These are phyloP conservation scores for Brachionus plicatilis DNA, from an alignment of 1,140 invertebrate genomes.

Conservation along the genomic window DNA sequence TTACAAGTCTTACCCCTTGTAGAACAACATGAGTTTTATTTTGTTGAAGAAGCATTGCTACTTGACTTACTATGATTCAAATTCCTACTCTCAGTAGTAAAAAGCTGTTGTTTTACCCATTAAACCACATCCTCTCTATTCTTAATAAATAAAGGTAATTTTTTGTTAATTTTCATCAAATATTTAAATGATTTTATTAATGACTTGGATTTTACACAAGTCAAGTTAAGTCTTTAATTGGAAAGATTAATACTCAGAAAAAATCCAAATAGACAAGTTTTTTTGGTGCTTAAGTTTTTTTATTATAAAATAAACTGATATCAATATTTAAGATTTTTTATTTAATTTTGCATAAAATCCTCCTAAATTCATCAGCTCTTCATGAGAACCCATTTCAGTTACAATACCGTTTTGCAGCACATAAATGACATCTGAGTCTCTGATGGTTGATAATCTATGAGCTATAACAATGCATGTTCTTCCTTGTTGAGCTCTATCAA, in stretches of 20 bases:
- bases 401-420: slow-evolving; percentile 19
- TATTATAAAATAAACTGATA: not conserved
- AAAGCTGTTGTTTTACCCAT: no score
- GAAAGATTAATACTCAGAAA: no score
- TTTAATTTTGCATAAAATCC: slow-evolving; percentile 29
- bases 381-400: slow-evolving; percentile 16
- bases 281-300: not conserved
- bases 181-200: not conserved
- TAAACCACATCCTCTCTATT: no score
- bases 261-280: not conserved
- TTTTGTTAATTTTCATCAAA: no score
- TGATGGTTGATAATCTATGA: slow-evolving; percentile 57
- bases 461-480: slow-evolving; percentile 48
- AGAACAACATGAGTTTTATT: not conserved
- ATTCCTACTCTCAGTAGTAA: no score
- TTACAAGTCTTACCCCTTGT: no score
- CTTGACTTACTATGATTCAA: no score
- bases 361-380: not conserved
- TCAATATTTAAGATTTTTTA: not conserved
- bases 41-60: not conserved
- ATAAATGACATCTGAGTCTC: slow-evolving; percentile 45
- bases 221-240: no score
- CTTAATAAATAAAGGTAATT: no score
- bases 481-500: slow-evolving; percentile 29
- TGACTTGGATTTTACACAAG: not conserved